These are phyloP conservation scores for Telmatochromis brichardi DNA, from an alignment of 2,113 vertebrate genomes.

Conservation along the genomic window DNA sequence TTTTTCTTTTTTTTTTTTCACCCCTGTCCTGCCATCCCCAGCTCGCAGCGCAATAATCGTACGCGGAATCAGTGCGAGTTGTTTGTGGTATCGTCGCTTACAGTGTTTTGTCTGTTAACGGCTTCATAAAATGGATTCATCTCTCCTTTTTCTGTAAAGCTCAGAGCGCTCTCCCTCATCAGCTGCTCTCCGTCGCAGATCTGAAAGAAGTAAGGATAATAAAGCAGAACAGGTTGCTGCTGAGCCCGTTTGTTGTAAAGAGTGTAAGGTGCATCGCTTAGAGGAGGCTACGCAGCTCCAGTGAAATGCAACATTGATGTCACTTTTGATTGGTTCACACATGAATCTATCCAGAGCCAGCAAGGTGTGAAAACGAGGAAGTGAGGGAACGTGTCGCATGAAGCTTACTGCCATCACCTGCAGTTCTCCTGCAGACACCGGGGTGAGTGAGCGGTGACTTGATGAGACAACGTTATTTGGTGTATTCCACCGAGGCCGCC, in stretches of 20 bases:
- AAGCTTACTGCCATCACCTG: neutral
- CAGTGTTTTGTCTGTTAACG: neutral
- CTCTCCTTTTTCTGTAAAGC: neutral
- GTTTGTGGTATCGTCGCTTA: neutral
- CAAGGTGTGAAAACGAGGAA: neutral
- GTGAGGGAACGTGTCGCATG: neutral
- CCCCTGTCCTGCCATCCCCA: neutral
- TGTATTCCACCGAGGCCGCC: neutral
- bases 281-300: neutral
- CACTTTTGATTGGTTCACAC: slow-evolving; percentile 16
- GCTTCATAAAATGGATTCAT: slow-evolving; percentile 31
- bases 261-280: neutral
- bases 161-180: neutral
- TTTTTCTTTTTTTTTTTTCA: neutral
- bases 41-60: slow-evolving; percentile 16
- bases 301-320: neutral
- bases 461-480: neutral
- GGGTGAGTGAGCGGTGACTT: neutral
- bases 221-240: neutral
- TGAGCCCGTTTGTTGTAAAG: neutral
- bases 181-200: neutral
- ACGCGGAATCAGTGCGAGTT: neutral
- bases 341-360: slow-evolving; percentile 2
- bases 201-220: neutral
- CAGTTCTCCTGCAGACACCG: neutral